These are phyloP conservation scores for Diplazon laetatorius DNA, from an alignment of 2,888 invertebrate genomes.

Conservation along the genomic window DNA sequence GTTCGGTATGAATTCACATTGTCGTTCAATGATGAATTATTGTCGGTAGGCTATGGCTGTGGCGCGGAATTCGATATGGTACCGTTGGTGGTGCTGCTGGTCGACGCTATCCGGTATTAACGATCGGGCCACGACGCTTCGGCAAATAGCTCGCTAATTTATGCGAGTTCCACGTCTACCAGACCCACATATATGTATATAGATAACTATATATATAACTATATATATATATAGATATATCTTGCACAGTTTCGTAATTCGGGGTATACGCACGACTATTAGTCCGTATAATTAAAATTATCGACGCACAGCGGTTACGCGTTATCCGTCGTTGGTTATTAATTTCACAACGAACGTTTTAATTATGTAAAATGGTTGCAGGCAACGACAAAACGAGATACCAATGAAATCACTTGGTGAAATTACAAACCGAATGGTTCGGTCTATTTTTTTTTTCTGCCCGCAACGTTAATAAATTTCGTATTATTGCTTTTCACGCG, in stretches of 20 bases:
- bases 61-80: conserved; percentile 45
- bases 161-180: conserved; percentile 56
- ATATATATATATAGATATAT: conserved; percentile 31
- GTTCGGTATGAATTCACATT: conserved; percentile 39
- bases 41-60: conserved; percentile 54
- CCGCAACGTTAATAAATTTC: conserved; percentile 45
- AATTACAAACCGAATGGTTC: conserved; percentile 25
- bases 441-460: conserved; percentile 5
- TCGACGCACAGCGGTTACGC: conserved; percentile 36
- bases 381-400: neutral
- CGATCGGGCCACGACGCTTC: conserved; percentile 56
- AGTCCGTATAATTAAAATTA: conserved; percentile 70
- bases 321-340: conserved; percentile 47
- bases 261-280: conserved; percentile 57
- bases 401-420: conserved; percentile 30
- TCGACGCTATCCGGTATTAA: conserved; percentile 53
- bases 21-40: conserved; percentile 67
- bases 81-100: conserved; percentile 13
- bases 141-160: conserved; percentile 67
- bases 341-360: conserved; percentile 63
- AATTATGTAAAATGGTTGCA: conserved; percentile 56
- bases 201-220: conserved; percentile 10
- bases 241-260: conserved; percentile 53
- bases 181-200: too few species aligned
- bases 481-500: conserved; percentile 20